Conservation (phyloP, 2,888 invertebrate genomes). For the Cyaniris semiargus region DNA sequence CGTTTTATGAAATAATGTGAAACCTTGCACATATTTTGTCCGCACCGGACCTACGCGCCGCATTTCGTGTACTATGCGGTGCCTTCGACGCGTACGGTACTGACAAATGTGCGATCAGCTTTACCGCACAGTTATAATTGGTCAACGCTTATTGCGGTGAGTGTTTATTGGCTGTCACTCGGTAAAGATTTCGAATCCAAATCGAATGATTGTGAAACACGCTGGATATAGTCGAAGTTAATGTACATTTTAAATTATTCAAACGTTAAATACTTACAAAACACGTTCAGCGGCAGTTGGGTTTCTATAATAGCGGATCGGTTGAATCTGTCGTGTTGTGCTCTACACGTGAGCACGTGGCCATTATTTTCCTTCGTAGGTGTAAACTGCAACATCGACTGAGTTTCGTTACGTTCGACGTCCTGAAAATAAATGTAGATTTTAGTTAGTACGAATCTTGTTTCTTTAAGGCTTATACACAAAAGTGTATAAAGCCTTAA, state of each 20-base stretch:
- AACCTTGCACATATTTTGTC: too few species aligned
- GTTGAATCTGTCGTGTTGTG: constrained; percentile 88
- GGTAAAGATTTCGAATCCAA: too few species aligned
- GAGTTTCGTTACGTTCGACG: constrained; percentile 88
- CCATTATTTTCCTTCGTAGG: constrained; percentile 90
- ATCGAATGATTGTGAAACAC: neutral
- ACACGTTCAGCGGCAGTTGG: constrained; percentile 89
- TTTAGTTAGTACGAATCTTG: neutral
- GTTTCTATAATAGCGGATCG: constrained; percentile 88
- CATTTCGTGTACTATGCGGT: too few species aligned
- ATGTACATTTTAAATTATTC: neutral
- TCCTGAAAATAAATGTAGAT: constrained; percentile 26
- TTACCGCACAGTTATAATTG: too few species aligned
- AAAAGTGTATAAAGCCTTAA: too few species aligned
- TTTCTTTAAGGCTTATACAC: too few species aligned
- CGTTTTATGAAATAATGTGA: too few species aligned
- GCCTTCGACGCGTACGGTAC: too few species aligned
- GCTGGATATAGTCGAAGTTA: neutral
- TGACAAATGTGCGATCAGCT: too few species aligned
- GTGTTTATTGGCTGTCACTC: too few species aligned
- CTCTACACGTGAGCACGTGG: constrained; percentile 88
- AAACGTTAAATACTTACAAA: constrained; percentile 84
- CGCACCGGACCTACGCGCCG: too few species aligned
- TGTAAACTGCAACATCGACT: constrained; percentile 87
- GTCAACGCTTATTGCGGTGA: too few species aligned